Percentiles rank a stretch among this genome's conserved stretches.
phyloP scores from a whole-genome alignment of 2,888 invertebrate genomes.

The Tenodera sinensis region DNA sequence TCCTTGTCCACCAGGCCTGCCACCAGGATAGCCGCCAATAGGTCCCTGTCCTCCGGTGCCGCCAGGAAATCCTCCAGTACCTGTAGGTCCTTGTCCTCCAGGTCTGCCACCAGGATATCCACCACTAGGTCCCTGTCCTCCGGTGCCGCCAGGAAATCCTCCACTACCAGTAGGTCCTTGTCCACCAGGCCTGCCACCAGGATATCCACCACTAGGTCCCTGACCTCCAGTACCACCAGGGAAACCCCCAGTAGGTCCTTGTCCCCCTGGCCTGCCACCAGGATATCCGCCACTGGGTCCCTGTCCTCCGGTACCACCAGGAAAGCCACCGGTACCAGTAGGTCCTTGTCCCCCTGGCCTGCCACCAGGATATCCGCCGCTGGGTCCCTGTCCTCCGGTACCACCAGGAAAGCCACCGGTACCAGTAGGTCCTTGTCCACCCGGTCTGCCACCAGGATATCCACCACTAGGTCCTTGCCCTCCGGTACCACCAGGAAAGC shows the following conservation, averaged over 20 bases:
- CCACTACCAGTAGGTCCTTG: constrained; percentile 29
- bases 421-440: constrained; percentile 27
- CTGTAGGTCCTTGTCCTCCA: constrained; percentile 33
- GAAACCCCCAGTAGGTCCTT: constrained; percentile 33
- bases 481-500: constrained; percentile 3
- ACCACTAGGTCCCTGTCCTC: constrained; percentile 20
- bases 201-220: too few species aligned
- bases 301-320: constrained; percentile 33
- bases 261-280: constrained; percentile 31
- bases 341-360: constrained; percentile 30
- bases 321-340: constrained; percentile 28
- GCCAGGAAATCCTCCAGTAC: constrained; percentile 29
- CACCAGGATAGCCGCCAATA: constrained; percentile 12
- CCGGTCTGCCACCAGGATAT: constrained; percentile 33
- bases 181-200: too few species aligned
- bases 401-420: constrained; percentile 31
- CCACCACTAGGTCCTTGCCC: constrained; percentile 23
- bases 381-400: constrained; percentile 33
- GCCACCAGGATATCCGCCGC: constrained; percentile 29
- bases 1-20: constrained; percentile 24
- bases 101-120: constrained; percentile 28
- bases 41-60: constrained; percentile 20
- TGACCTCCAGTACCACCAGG: too few species aligned
- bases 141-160: not conserved
- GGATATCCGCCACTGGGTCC: constrained; percentile 28